Evolutionary conservation across 2,113 vertebrate species (phyloP).

Genomic region (Euleptes europaea): DNA sequence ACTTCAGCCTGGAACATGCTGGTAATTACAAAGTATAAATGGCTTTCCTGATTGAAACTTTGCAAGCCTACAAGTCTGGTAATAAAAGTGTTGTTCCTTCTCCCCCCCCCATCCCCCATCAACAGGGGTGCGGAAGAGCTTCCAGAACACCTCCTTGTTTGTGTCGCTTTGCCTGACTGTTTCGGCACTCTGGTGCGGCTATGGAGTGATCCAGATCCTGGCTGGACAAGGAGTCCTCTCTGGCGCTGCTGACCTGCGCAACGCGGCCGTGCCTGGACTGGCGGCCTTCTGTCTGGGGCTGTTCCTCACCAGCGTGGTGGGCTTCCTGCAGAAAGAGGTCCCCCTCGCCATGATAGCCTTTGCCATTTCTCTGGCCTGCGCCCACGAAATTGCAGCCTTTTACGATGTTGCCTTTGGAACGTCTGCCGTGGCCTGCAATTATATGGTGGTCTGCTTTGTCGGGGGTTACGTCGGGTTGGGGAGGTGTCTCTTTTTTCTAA

Average conservation of each 20-base stretch:
- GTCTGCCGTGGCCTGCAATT: constrained; percentile 80
- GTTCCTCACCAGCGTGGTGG: constrained; percentile 72
- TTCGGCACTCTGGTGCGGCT: constrained; percentile 82
- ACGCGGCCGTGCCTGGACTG: constrained; percentile 81
- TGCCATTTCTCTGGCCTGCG: constrained; percentile 76
- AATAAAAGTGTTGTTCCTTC: not conserved
- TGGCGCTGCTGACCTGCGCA: constrained; percentile 27
- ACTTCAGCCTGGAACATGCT: no score
- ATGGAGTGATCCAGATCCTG: constrained; percentile 80
- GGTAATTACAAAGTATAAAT: no score
- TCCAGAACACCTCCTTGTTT: constrained; percentile 69
- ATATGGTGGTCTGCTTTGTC: constrained; percentile 77
- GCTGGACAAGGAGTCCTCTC: constrained; percentile 70
- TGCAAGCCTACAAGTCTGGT: not conserved
- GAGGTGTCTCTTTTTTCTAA: constrained; percentile 71
- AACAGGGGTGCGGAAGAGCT: constrained; percentile 76
- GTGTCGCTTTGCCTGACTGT: constrained; percentile 79
- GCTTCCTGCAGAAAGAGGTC: constrained; percentile 68
- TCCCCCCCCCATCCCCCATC: not conserved
- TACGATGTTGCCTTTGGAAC: constrained; percentile 69
- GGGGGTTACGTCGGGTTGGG: constrained; percentile 80
- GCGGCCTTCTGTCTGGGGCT: constrained; percentile 77
- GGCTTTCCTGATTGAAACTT: no score
- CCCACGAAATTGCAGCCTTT: constrained; percentile 79
- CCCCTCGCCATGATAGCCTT: constrained; percentile 73